Conservation (phyloP, 2,888 invertebrate genomes). For the Ennomos erosarius region DNA sequence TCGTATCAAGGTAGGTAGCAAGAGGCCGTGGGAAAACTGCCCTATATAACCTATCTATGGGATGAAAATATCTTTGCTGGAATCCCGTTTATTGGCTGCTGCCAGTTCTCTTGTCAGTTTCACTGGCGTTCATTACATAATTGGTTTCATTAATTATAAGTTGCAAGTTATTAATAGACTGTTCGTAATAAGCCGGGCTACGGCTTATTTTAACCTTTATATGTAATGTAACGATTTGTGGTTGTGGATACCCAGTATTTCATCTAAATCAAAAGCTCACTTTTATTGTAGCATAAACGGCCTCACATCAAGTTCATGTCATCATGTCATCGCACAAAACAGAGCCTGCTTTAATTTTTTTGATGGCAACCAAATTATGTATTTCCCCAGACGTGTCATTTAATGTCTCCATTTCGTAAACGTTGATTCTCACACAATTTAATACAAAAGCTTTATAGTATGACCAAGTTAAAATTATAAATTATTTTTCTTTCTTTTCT, state of each 20-base stretch:
- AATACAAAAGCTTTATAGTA: conserved; percentile 26
- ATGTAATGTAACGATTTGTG: not conserved
- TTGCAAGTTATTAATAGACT: conserved; percentile 28
- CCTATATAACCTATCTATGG: conserved; percentile 69
- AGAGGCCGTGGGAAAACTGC: conserved; percentile 64
- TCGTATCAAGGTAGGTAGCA: conserved; percentile 63
- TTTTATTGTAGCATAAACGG: not conserved
- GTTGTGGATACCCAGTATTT: not conserved
- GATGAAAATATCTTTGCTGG: conserved; percentile 66
- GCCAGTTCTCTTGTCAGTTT: conserved; percentile 64
- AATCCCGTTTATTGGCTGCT: conserved; percentile 66
- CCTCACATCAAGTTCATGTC: not conserved
- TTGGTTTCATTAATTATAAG: conserved; percentile 51
- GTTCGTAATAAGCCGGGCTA: conserved; percentile 10
- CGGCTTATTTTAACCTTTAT: not conserved
- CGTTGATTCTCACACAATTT: conserved; percentile 35
- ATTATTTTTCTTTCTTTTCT: no score
- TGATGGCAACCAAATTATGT: conserved; percentile 24
- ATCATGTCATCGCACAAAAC: conserved; percentile 8
- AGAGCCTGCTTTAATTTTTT: conserved; percentile 1
- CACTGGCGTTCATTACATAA: conserved; percentile 52
- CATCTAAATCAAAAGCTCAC: no score
- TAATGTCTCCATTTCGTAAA: conserved; percentile 21
- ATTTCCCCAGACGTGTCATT: conserved; percentile 18
- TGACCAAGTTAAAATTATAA: conserved; percentile 2